A percentile compares a stretch with the other conserved stretches of the same genome.
phyloP scores from a whole-genome alignment of 1,140 invertebrate genomes.

The Lepidurus packardi region DNA sequence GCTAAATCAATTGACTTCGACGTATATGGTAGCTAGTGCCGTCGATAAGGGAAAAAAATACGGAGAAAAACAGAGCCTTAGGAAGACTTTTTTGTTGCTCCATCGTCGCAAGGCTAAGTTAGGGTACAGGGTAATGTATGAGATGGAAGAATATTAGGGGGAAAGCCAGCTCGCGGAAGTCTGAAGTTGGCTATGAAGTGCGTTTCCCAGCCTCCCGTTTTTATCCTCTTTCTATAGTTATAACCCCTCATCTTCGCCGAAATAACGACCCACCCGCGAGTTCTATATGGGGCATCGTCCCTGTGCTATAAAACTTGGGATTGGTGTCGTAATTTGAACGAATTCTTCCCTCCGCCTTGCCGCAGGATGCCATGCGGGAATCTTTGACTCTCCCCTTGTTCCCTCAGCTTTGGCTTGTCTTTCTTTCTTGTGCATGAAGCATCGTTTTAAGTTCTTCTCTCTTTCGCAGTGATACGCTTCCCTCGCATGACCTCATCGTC shows the following conservation, averaged over 20 bases:
- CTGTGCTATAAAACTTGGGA: neutral
- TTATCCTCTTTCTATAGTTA: conserved; percentile 22
- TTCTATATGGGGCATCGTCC: neutral
- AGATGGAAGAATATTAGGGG: neutral
- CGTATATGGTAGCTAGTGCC: no score
- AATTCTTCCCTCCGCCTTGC: neutral
- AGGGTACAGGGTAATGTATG: neutral
- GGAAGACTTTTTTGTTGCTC: no score
- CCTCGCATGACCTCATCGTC: conserved; percentile 1
- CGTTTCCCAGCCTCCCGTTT: neutral
- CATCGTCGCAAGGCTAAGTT: neutral
- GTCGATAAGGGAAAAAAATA: no score
- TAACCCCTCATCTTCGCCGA: conserved; percentile 3
- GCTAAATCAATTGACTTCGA: no score
- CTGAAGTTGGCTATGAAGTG: conserved; percentile 13
- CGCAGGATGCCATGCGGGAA: neutral
- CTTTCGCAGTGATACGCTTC: neutral
- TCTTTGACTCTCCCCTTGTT: neutral
- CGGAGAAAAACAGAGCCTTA: no score
- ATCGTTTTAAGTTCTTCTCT: neutral
- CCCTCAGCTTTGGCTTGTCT: conserved; percentile 8
- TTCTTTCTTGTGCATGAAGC: neutral
- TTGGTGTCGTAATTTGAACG: conserved; percentile 19
- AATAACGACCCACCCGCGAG: conserved; percentile 1
- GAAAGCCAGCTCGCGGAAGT: neutral